These are phyloP conservation scores for Lucilia sericata DNA, from an alignment of 1,140 invertebrate species.

Conservation along the genomic window DNA sequence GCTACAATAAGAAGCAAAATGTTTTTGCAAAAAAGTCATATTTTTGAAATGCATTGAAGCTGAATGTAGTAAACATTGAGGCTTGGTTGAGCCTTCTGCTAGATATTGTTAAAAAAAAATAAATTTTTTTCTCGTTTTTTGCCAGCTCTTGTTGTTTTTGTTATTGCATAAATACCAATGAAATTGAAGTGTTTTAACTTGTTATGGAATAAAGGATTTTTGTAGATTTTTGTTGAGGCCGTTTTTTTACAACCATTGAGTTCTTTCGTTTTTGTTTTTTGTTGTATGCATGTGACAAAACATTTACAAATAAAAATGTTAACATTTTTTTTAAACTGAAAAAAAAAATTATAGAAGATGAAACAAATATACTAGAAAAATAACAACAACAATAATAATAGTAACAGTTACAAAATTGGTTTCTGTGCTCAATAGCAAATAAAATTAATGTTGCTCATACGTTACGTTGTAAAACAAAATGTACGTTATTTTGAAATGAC, in stretches of 20 bases:
- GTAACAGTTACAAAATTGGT: not conserved
- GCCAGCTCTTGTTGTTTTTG: not conserved
- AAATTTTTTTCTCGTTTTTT: not conserved
- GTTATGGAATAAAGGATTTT: slow-evolving; percentile 11
- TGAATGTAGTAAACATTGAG: slow-evolving; percentile 42
- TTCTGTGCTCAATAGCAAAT: not conserved
- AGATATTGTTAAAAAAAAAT: not conserved
- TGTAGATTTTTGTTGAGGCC: not conserved
- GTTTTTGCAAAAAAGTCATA: slow-evolving; percentile 22
- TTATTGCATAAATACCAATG: slow-evolving; percentile 37
- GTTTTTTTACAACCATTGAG: not conserved
- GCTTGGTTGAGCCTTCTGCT: slow-evolving; percentile 18
- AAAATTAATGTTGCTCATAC: slow-evolving; percentile 15
- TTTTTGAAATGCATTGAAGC: slow-evolving; percentile 41
- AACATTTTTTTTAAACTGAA: not conserved
- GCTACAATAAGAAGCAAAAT: slow-evolving; percentile 39
- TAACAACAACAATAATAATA: too few species aligned
- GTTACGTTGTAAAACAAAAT: not conserved
- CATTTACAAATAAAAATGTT: slow-evolving; percentile 25
- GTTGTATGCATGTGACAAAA: not conserved
- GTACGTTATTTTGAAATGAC: slow-evolving; percentile 2
- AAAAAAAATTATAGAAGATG: not conserved
- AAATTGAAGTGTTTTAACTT: slow-evolving; percentile 40
- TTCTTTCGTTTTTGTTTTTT: not conserved
- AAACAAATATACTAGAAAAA: too few species aligned